A percentile compares a stretch with the other conserved stretches of the same genome.
Evolutionary conservation across 1,140 invertebrate species (phyloP).

Genomic region (Hycleus phaleratus): DNA sequence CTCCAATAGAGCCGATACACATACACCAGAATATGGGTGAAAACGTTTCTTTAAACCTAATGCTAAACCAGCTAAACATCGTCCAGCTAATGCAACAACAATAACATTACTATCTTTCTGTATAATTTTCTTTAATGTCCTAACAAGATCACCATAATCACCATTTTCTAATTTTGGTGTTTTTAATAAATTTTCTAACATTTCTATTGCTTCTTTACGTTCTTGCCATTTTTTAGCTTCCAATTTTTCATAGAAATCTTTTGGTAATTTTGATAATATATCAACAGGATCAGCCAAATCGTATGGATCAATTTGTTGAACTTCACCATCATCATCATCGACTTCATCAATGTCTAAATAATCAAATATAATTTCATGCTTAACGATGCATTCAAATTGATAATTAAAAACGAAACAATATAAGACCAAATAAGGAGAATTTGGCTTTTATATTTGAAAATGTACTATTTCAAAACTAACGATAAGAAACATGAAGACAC

Average conservation of each 20-base stretch:
- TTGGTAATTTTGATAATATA: slow-evolving; percentile 85
- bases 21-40: slow-evolving; percentile 70
- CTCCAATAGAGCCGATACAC: slow-evolving; percentile 75
- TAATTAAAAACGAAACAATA: not conserved
- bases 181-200: slow-evolving; percentile 68
- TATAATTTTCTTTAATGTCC: slow-evolving; percentile 81
- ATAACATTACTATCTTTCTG: slow-evolving; percentile 95
- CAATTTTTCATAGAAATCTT: slow-evolving; percentile 92
- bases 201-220: slow-evolving; percentile 83
- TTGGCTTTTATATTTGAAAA: too few relatives aligned
- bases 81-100: slow-evolving; percentile 78
- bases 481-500: too few relatives aligned
- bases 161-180: slow-evolving; percentile 81
- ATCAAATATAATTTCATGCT: slow-evolving; percentile 7
- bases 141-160: slow-evolving; percentile 87
- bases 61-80: slow-evolving; percentile 77
- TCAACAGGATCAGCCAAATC: slow-evolving; percentile 88
- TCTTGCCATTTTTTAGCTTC: slow-evolving; percentile 98
- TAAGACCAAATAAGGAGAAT: too few relatives aligned
- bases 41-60: slow-evolving; percentile 84
- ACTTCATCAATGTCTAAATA: slow-evolving; percentile 22
- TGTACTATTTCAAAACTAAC: too few relatives aligned
- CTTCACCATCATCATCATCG: slow-evolving; percentile 48
- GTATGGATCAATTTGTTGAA: slow-evolving; percentile 74
- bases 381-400: not conserved